Base-by-base conservation (phyloP, 2,113 vertebrate species). In the Arothron firmamentum region DNA sequence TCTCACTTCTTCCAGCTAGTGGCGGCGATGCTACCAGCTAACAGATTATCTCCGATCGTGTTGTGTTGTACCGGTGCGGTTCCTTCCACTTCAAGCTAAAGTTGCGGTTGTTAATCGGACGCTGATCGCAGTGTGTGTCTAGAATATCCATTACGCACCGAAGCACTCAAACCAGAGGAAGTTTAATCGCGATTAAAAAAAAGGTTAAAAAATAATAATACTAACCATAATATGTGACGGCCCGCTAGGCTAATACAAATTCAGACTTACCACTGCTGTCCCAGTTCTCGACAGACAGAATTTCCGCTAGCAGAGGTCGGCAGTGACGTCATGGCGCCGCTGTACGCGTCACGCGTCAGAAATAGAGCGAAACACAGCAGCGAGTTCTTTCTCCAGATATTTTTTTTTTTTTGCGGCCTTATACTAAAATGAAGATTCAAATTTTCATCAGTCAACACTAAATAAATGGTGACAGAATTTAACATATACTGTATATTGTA, bases 221-320 rank as follows among this genome's bases (percentile, higher is more conserved):
- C n/a, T 12, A 14, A 6, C 42, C 1, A 6, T 45, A 14, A 6
- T 45, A 6, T 45, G n/a, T 52, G 42, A 34, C 50, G 86, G 87
- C 83, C 87, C 75, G 56, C 42, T 65, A 65, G 11, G 58, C 66
- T 57, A 4, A 47, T 8, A 74, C 21, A 78, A 57, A 87, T 60
- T 50, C 78, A 83, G 73, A 65, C 91, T 91, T 80, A 91, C 90
- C 90, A 78, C 75, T 74, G 84, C 89, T 88, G 82, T 90, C 85
- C 87, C 85, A 86, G 85, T 85, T 91, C 87, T 81, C 83, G 54
- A 74, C 59, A 59, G 63, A 77, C 89, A 83, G 87, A 85, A 90
- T 86, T 91, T 91, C 90, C 91, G 88, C 76, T 82, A 73, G 80
- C 70, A 70, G 73, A 63, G 72, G 88, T 84, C 73, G 84, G 76